Base-by-base conservation (phyloP, 2,888 invertebrate genomes). In the Cerastis rubricosa region DNA sequence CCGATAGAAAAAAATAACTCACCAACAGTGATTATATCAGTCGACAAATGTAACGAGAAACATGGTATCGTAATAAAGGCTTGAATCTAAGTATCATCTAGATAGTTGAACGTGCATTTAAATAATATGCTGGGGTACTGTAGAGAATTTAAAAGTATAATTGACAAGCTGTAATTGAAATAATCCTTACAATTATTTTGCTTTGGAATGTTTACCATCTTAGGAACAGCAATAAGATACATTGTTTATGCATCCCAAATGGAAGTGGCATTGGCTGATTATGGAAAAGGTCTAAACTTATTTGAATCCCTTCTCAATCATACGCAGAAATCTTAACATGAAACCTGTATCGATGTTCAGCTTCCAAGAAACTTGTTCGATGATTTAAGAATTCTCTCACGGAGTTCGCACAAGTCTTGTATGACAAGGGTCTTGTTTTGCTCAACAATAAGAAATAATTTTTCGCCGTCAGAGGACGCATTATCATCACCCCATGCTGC, bases 401-500 rank as follows among this genome's bases (percentile, higher is more conserved):
- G 72, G 75, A 78, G 76, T 87, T 70, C 35, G 40, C 72, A 72
- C 61, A 65, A 74, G 64, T 64, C n/a, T 43, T 64, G 64, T 64
- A 22, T 14, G 69, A 66, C 45, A 76, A 71, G 69, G 29, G 17
- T 74, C 67, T 54, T 73, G 74, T 84, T 74, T 68, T 81, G 74
- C 66, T 49, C 79, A 67, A 73, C 51, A 74, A 66, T 57, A 78
- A 72, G n/a, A 66, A 75, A 69, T 67, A 43, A 17, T 72, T 71
- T 82, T 89, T 83, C 70, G 29, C 68, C 63, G 66, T 54, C 81
- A 84, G 79, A 81, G 70, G 79, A 71, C 49, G 65, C 71, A 82
- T 87, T 83, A 81, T 85, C 78, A 73, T 83, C 80, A 86, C 89
- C 88, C 88, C 89, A 83, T 88, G 81, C 82, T 79, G 88, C 35